phyloP scores from a whole-genome alignment of 1,140 invertebrate genomes.

The Cydia strobilella region DNA sequence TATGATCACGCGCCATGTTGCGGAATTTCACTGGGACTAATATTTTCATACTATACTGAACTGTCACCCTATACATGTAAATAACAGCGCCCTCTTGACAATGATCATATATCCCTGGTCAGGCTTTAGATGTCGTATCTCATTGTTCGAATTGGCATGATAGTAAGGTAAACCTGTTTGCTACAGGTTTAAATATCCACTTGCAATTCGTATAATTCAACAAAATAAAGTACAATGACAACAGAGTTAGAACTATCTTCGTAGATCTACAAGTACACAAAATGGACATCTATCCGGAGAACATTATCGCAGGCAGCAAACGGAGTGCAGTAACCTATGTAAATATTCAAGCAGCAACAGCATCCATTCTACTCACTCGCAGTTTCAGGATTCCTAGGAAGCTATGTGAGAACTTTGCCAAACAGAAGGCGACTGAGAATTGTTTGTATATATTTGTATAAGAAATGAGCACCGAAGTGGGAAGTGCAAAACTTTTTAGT shows the following conservation, averaged over 20 bases:
- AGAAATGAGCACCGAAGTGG: slow-evolving; percentile 58
- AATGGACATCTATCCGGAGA: slow-evolving; percentile 21
- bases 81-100: no score
- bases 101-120: no score
- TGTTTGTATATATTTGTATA: slow-evolving; percentile 69
- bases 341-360: slow-evolving; percentile 54
- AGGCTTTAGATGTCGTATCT: no score
- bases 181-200: background rate
- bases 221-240: slow-evolving; percentile 4
- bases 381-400: slow-evolving; percentile 61
- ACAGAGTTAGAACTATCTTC: background rate
- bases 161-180: no score
- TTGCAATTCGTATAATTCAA: background rate
- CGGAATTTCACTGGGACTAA: no score
- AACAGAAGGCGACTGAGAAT: slow-evolving; percentile 53
- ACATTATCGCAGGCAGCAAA: slow-evolving; percentile 45
- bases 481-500: slow-evolving; percentile 53
- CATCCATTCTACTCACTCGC: slow-evolving; percentile 58
- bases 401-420: slow-evolving; percentile 62
- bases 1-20: no score
- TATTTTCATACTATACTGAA: no score
- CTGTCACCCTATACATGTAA: no score
- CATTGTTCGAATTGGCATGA: no score
- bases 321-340: slow-evolving; percentile 57
- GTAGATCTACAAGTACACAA: slow-evolving; percentile 20